Evolutionary conservation across 30 jellyfish, hydroid and myxozoan species (phyloP).

Genomic region (Hydractinia echinata): DNA sequence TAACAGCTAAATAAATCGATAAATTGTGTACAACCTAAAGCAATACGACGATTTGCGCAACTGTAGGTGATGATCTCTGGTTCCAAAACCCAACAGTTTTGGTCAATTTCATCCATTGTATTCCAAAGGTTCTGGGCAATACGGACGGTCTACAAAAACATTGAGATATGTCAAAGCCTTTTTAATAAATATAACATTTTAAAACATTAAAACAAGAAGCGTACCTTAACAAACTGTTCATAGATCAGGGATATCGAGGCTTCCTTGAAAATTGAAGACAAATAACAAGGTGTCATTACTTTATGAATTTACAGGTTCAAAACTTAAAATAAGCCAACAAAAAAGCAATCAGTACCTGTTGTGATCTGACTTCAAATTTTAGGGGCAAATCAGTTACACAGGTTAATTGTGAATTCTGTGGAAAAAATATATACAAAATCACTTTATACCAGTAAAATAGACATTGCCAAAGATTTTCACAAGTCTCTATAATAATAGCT

Average conservation of each 20-base stretch:
- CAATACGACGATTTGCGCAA: not conserved
- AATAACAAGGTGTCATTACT: too few relatives aligned
- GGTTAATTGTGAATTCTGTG: too few relatives aligned
- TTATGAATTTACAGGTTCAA: too few relatives aligned
- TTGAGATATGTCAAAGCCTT: not conserved
- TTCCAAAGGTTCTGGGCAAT: not conserved
- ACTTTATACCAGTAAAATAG: too few relatives aligned
- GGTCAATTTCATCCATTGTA: not conserved
- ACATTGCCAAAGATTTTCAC: too few relatives aligned
- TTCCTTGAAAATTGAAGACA: not conserved
- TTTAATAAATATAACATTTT: not conserved
- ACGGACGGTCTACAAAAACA: not conserved
- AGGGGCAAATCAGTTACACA: too few relatives aligned
- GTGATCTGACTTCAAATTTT: too few relatives aligned
- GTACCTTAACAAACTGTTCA: constrained; percentile 10
- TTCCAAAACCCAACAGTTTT: constrained; percentile 23
- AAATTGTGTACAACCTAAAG: not conserved
- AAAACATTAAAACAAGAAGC: not conserved
- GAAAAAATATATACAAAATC: too few relatives aligned
- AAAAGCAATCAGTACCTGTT: too few relatives aligned
- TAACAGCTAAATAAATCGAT: not conserved
- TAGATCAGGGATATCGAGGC: not conserved
- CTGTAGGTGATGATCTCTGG: constrained; percentile 5
- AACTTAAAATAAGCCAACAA: too few relatives aligned
- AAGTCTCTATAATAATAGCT: too few relatives aligned